Percentiles rank a stretch among this genome's conserved stretches.
Evolutionary conservation across 2,888 invertebrate genomes (phyloP).

Genomic region (Pecten maximus): DNA sequence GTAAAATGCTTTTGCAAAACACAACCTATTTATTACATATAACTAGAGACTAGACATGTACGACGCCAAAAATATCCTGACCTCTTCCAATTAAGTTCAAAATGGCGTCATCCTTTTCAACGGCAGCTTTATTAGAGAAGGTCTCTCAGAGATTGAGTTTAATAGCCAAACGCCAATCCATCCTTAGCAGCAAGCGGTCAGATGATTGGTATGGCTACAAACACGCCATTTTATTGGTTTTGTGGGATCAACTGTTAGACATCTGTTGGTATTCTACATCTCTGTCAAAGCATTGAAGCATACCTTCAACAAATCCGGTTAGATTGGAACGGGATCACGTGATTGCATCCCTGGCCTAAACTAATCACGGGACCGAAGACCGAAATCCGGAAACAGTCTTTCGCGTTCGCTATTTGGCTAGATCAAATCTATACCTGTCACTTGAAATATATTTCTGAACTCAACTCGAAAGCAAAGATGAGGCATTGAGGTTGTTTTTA

Average conservation of each 20-base stretch:
- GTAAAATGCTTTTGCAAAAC: neutral
- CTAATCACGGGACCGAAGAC: conserved; percentile 9
- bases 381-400: conserved; percentile 18
- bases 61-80: neutral
- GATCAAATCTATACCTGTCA: conserved; percentile 28
- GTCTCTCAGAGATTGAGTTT: neutral
- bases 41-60: neutral
- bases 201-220: neutral
- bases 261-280: conserved; percentile 27
- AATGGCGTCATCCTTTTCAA: conserved; percentile 18
- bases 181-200: neutral
- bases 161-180: neutral
- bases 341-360: conserved; percentile 1
- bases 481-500: neutral
- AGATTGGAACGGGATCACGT: conserved; percentile 8
- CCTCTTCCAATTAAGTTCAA: neutral
- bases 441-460: conserved; percentile 32
- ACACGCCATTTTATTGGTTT: conserved; percentile 28
- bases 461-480: conserved; percentile 4
- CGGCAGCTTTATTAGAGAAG: neutral
- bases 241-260: neutral
- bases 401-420: conserved; percentile 1
- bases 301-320: conserved; percentile 26
- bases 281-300: conserved; percentile 29
- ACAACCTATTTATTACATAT: neutral